These are phyloP conservation scores for Protobothrops mucrosquamatus DNA, from an alignment of 2,113 vertebrate species.

Conservation along the genomic window DNA sequence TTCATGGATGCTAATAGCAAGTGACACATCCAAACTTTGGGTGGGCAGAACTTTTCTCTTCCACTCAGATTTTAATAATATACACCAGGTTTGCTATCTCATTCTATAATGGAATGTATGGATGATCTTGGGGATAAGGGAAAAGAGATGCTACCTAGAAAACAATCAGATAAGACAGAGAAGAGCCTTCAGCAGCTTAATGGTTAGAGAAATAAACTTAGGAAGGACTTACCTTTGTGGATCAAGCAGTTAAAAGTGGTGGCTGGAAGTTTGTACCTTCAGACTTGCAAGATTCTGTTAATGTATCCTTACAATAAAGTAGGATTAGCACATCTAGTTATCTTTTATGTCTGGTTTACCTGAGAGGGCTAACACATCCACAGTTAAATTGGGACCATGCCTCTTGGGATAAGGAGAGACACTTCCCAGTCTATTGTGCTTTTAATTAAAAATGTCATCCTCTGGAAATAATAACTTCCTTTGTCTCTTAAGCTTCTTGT, in stretches of 20 bases:
- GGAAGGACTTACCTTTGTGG: not conserved
- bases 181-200: not conserved
- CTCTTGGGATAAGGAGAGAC: not conserved
- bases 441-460: not conserved
- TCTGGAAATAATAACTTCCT: not conserved
- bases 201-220: not conserved
- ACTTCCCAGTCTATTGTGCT: not conserved
- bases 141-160: not conserved
- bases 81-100: not conserved
- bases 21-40: not conserved
- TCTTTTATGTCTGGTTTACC: not conserved
- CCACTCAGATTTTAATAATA: not conserved
- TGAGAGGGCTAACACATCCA: not conserved
- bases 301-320: not conserved
- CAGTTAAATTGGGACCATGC: not conserved
- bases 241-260: not conserved
- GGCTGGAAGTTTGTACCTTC: not conserved
- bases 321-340: not conserved
- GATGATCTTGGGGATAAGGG: not conserved
- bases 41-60: not conserved
- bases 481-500: not conserved
- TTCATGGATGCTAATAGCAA: not conserved
- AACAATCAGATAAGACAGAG: not conserved
- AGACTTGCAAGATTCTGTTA: not conserved
- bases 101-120: not conserved